Base-by-base conservation (phyloP, 2,797 vertebrate species). In the Megalops cyprinoides region DNA sequence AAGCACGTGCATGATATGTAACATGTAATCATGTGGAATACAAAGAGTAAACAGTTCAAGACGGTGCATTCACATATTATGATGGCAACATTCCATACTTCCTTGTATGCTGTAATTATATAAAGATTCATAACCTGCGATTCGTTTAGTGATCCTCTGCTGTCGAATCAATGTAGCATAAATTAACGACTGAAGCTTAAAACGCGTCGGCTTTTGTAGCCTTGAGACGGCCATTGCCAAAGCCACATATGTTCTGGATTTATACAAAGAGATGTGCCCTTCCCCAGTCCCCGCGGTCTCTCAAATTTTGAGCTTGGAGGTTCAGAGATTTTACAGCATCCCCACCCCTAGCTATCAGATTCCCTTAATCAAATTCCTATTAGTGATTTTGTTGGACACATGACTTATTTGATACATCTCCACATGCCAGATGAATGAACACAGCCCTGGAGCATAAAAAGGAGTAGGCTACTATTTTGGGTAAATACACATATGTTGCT, bases 401-500 rank as follows among this genome's bases (percentile, higher is more conserved):
- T 48, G 2, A 53, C 51, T 18, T 53, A 2, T 6, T 53, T 53
- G 51, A 53, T 53, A 53, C 51, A 53, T 53, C 51, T 9, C 6
- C 51, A 12, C 4, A 18, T 60, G 5, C 5, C 6, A 60, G 56
- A 0, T 60, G 56, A 60, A n/a, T 23, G 23, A 62, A 74, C 73
- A 74, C 7, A 62, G 15, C 55, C 34, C 46, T 37, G 14, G 9
- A n/a, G 53, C 46, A 42, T 18, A 25, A 48, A 74, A 67, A 67
- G 25, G 51, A 55, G 53, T 37, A 39, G 28, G n/a, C 75, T 56
- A 76, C 51, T 20, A 73, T 39, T 42, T 73, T 53, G 48, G 37
- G 1, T 55, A 34, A 55, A 76, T 76, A 49, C 51, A 55, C 74
- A 65, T 37, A 0, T 71, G 18, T 39, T 39, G 65, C 77, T 71